Conservation (phyloP, 2,888 invertebrate genomes). For the Conops quadrifasciatus region DNA sequence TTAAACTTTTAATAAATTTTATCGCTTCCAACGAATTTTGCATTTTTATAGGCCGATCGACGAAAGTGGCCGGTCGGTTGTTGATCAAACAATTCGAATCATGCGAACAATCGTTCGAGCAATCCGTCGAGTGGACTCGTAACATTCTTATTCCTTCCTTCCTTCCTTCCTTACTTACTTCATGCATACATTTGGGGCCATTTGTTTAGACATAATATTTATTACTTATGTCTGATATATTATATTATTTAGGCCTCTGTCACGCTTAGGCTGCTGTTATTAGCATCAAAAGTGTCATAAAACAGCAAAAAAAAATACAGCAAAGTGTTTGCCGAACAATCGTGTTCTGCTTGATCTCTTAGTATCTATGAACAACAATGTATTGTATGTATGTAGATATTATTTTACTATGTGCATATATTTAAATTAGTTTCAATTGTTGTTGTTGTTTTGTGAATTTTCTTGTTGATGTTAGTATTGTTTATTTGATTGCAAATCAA, state of each 20-base stretch:
- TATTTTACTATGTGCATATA: too few species aligned
- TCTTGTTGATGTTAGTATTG: background rate
- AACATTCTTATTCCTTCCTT: too few species aligned
- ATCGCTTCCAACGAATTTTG: background rate
- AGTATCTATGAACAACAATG: background rate
- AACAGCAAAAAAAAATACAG: background rate
- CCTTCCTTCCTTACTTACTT: background rate
- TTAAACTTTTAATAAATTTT: constrained; percentile 6
- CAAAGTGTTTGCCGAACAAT: constrained; percentile 6
- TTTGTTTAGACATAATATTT: background rate
- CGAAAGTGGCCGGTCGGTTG: too few species aligned
- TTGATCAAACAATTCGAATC: too few species aligned
- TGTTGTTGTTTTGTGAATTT: background rate
- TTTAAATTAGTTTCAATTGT: background rate
- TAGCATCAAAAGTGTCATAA: constrained; percentile 14
- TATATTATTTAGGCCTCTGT: background rate
- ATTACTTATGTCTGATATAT: too few species aligned
- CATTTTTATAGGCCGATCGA: too few species aligned
- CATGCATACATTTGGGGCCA: background rate
- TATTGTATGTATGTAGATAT: too few species aligned
- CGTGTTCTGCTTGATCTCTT: background rate
- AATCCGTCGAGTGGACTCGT: too few species aligned
- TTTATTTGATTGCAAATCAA: too few species aligned
- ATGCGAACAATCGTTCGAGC: too few species aligned
- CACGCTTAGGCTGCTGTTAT: background rate